phyloP scores from a whole-genome alignment of 2,888 invertebrate genomes.

The Schizaphis graminum region DNA sequence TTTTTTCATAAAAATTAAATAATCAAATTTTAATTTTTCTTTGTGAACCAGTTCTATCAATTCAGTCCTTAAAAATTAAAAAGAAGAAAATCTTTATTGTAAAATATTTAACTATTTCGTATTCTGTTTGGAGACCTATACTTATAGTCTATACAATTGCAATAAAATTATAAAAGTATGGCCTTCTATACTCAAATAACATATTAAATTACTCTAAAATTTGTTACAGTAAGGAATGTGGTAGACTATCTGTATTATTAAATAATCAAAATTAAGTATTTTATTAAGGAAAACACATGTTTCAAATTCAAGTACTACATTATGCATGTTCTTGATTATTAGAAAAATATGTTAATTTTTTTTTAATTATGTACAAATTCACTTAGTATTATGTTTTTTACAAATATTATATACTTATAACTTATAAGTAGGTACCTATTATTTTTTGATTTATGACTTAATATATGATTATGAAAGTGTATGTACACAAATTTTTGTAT shows the following conservation, averaged over 20 bases:
- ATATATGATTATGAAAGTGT: not conserved
- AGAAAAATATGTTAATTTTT: slow-evolving; percentile 26
- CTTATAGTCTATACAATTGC: no score
- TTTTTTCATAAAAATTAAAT: no score
- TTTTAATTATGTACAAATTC: not conserved
- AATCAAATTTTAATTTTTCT: no score
- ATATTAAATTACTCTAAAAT: not conserved
- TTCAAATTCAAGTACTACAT: not conserved
- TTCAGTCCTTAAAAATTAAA: no score
- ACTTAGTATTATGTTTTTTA: not conserved
- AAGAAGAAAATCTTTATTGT: no score
- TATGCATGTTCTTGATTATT: slow-evolving; percentile 1
- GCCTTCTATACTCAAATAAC: not conserved
- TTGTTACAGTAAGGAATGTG: not conserved
- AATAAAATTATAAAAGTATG: no score
- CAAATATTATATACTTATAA: not conserved
- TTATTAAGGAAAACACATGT: slow-evolving; percentile 13
- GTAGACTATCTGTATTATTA: not conserved
- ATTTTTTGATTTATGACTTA: not conserved
- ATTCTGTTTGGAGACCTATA: no score
- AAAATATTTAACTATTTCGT: no score
- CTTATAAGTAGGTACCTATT: not conserved
- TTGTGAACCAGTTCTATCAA: no score
- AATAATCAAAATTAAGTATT: not conserved
- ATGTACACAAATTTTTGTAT: not conserved